Evolutionary conservation across 2,888 invertebrate species (phyloP).

Genomic region (Thysanoteuthis rhombus): DNA sequence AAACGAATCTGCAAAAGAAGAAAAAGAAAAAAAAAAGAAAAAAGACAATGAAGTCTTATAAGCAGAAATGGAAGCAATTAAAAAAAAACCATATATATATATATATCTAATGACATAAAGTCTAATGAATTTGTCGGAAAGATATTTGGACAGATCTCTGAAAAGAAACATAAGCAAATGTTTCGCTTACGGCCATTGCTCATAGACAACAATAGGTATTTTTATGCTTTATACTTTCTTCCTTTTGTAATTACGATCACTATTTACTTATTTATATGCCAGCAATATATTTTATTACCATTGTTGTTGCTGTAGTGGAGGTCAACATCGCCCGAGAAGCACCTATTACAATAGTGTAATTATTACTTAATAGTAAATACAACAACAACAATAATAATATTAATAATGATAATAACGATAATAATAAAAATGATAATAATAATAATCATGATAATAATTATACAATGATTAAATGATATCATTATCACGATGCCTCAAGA

Average conservation of each 20-base stretch:
- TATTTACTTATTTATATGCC: neutral
- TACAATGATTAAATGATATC: neutral
- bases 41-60: too few species aligned
- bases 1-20: too few species aligned
- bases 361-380: neutral
- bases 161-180: constrained; percentile 12
- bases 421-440: too few species aligned
- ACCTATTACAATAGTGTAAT: neutral
- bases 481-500: too few species aligned
- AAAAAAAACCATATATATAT: too few species aligned
- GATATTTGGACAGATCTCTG: neutral
- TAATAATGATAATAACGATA: neutral
- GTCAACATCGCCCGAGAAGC: neutral
- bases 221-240: neutral
- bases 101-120: too few species aligned
- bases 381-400: neutral
- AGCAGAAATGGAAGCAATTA: too few species aligned
- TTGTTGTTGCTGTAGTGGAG: neutral
- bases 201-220: neutral
- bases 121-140: neutral
- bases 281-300: neutral
- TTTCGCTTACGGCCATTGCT: neutral
- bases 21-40: too few species aligned
- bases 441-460: too few species aligned
- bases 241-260: neutral